A percentile compares a stretch with the other conserved stretches of the same genome.
These are phyloP conservation scores for Oreamnos americanus DNA, from an alignment of 2,113 vertebrate genomes.

Conservation along the genomic window DNA sequence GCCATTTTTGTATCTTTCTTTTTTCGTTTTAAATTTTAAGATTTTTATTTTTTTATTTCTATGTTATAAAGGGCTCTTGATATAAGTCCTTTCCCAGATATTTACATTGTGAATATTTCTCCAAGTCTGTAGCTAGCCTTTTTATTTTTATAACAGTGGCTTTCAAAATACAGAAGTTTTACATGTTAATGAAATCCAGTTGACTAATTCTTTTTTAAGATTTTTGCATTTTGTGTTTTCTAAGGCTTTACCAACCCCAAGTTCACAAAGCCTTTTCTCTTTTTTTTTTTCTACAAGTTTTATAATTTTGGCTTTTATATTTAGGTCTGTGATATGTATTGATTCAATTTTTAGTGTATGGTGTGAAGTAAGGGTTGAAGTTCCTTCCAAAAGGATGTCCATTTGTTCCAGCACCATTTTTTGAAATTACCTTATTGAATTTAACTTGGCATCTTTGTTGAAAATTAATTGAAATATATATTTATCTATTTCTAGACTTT, in stretches of 20 bases:
- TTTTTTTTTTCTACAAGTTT: not conserved
- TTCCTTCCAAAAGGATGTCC: not conserved
- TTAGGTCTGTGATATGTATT: not conserved
- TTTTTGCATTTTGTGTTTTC: not conserved
- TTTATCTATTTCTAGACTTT: not conserved
- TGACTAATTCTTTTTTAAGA: not conserved
- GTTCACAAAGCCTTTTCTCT: not conserved
- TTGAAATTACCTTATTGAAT: not conserved
- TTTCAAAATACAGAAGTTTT: slow-evolving; percentile 13
- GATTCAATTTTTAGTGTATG: not conserved
- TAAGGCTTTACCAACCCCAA: not conserved
- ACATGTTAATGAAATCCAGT: not conserved
- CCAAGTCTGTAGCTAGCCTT: not conserved
- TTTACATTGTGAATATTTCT: not conserved
- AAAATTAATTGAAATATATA: not conserved
- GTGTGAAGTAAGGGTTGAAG: not conserved
- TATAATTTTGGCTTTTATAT: not conserved
- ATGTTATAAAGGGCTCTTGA: not conserved
- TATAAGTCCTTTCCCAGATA: not conserved
- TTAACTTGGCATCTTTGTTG: not conserved
- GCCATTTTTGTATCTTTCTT: not conserved
- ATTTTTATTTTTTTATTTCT: not conserved
- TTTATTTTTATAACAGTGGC: not conserved
- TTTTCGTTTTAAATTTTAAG: not conserved
- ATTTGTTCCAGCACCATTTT: not conserved